Base-by-base conservation (phyloP, 2,888 invertebrate genomes). In the Cybosia mesomella region DNA sequence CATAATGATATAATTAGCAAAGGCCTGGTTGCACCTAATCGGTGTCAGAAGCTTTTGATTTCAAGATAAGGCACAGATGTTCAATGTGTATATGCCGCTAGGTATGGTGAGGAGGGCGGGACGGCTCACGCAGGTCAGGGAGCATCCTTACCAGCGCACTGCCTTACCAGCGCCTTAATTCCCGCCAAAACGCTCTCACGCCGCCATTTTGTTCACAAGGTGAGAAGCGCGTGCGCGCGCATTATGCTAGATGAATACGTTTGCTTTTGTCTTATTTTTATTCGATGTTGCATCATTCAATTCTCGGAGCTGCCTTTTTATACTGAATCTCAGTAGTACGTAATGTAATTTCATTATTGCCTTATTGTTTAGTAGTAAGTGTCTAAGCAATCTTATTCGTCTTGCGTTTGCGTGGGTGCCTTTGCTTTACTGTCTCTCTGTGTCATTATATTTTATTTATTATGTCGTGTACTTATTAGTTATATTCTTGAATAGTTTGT, bases 81-180 rank as follows among this genome's bases (percentile, higher is more conserved):
- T 93, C 89, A 89, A 93, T 87, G 84, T 91, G 87, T 85, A 85
- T 94, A 86, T 95, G 95, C 94, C 95, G 96, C 95, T 96, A 96
- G 96, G 96, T 98, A 97, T 98, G 97, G 97, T 97, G 96, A 97
- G 97, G 95, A 96, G 96, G 88, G 97, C 97, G 95, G 97, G 97
- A 91, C 97, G 98, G 95, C 96, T 98, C 96, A 97, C 97, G 96
- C 97, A 98, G 95, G 96, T 97, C 95, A 96, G 99, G 97, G 98
- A 98, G 96, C 98, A 99, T 97, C 99, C 99, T 95, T 99, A 99
- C 97, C 98, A 98, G 97, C 98, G 98, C 97, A 98, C 93, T 76
- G 94, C 94, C 89, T 92, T 95, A 91, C 98, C 96, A 95, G 97
- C 97, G 97, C 97, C 97, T 96, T 95, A 95, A 91, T 89, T 87